Evolutionary conservation across 2,113 vertebrate species (phyloP), one percentile per base, ranked within the genome.

Genomic region (Hassar affinis): DNA sequence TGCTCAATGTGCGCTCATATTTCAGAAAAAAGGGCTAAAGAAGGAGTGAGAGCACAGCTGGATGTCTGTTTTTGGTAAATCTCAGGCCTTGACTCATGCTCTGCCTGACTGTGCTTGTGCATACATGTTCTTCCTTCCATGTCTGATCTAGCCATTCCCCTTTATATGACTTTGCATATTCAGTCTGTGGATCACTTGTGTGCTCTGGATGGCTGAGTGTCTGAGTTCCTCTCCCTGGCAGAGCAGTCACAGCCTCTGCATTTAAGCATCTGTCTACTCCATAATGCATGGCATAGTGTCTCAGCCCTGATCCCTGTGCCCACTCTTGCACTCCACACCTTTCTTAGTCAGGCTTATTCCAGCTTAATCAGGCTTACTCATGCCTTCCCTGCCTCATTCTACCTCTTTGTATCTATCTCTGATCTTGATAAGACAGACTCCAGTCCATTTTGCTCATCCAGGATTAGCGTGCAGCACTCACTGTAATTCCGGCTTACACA

Each of bases 311-410:
- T 93, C 91, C 92, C 85, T 88, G 90, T 85, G 90, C 91, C 91
- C 74, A 57, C 71, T 85, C 81, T 68, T 85, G 84, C 69, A 83
- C 78, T 81, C 80, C 78, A 72, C 74, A 90, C 92, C 91, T 92
- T 90, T 84, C 91, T 91, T 92, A 90, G 91, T 85, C 89, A 85
- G n/a, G 90, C 88, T 93, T 93, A 93, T 90, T 91, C 91, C 82
- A 87, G 90, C 93, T 94, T 93, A 94, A 93, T 94, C 92, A 92
- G 91, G 91, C 89, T 84, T 91, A 92, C 90, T 93, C 93, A 91
- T 93, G 93, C 89, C 89, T 90, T 91, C 90, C 92, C 89, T 81
- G 82, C 85, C 89, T 92, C 90, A 90, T 90, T 90, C 91, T 87
- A 90, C 85, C 90, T 92, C 91, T 89, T 82, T 87, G 80, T 81